Conservation (phyloP, 2,113 vertebrate genomes). For the Actinemys pallida region DNA sequence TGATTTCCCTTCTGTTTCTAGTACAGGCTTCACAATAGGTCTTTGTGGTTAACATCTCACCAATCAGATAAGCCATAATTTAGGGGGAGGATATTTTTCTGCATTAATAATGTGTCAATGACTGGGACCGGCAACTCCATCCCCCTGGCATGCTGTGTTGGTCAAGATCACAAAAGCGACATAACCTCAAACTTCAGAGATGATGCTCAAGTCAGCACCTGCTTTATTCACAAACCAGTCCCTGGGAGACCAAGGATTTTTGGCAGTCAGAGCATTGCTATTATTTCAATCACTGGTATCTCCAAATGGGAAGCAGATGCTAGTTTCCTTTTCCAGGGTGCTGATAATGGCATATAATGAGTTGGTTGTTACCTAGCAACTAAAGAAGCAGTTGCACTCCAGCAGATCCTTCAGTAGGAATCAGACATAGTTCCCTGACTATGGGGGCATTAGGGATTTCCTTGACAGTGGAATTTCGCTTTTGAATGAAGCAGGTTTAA, state of each 20-base stretch:
- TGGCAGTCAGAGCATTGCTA: slow-evolving; percentile 49
- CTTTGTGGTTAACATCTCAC: neutral
- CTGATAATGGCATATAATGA: slow-evolving; percentile 65
- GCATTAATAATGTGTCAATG: slow-evolving; percentile 10
- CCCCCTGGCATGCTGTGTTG: neutral
- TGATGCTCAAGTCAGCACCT: slow-evolving; percentile 31
- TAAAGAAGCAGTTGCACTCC: slow-evolving; percentile 54
- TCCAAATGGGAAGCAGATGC: slow-evolving; percentile 74
- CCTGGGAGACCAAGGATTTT: slow-evolving; percentile 25
- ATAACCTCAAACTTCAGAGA: slow-evolving; percentile 41
- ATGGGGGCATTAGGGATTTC: slow-evolving; percentile 60
- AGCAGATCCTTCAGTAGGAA: slow-evolving; percentile 48
- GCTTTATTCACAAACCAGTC: slow-evolving; percentile 12
- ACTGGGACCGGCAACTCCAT: neutral
- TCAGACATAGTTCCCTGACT: slow-evolving; percentile 57
- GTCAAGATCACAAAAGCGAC: neutral
- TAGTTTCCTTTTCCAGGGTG: slow-evolving; percentile 59
- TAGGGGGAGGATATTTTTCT: slow-evolving; percentile 14
- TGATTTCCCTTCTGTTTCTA: neutral
- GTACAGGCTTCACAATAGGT: neutral
- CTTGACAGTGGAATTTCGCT: slow-evolving; percentile 63
- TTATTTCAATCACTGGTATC: slow-evolving; percentile 32
- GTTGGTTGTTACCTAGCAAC: slow-evolving; percentile 80
- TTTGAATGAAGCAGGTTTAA: slow-evolving; percentile 63
- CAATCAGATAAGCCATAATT: neutral